These are phyloP conservation scores for Urocyon cinereoargenteus DNA, from an alignment of 2,797 vertebrate genomes.

Conservation along the genomic window DNA sequence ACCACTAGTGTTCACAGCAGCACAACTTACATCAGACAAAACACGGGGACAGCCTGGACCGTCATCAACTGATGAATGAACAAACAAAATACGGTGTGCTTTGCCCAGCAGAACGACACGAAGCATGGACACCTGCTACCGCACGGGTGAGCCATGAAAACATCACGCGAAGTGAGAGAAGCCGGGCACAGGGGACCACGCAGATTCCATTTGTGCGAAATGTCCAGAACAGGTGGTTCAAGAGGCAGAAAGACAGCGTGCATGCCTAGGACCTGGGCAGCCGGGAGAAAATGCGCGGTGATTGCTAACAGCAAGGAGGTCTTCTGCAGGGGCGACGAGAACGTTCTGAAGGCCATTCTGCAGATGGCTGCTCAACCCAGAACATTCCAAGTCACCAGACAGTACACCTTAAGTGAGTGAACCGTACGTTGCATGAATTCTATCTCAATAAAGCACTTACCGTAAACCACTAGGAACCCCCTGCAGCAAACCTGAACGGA, in stretches of 20 bases:
- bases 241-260: not conserved
- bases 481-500: not conserved
- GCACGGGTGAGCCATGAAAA: not conserved
- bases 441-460: not conserved
- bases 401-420: too few species aligned
- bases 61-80: rapidly evolving
- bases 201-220: rapidly evolving
- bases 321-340: not conserved
- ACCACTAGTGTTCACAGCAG: not conserved
- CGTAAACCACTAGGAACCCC: not conserved
- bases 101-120: not conserved
- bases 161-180: too few species aligned
- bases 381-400: not conserved
- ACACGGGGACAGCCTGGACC: not conserved
- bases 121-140: not conserved
- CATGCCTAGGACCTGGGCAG: not conserved
- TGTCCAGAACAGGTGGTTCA: not conserved
- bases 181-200: not conserved
- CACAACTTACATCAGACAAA: not conserved
- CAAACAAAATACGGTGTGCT: rapidly evolving
- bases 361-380: not conserved
- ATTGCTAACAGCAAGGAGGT: not conserved
- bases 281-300: not conserved
- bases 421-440: rapidly evolving
- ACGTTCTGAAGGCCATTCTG: not conserved